These are phyloP conservation scores for Pachymerium ferrugineum DNA, from an alignment of 2,888 invertebrate species.

Conservation along the genomic window DNA sequence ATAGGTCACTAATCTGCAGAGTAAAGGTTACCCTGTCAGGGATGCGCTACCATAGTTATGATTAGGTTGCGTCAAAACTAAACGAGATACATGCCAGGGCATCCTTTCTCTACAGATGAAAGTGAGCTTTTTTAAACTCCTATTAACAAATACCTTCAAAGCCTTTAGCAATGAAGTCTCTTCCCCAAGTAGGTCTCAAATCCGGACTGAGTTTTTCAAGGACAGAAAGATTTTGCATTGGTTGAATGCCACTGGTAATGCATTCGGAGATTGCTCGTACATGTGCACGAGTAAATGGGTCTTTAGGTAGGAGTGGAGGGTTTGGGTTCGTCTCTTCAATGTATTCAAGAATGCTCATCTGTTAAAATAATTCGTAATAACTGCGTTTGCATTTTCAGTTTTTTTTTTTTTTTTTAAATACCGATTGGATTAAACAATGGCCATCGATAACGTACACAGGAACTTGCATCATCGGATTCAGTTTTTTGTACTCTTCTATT, in stretches of 20 bases:
- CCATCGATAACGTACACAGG: slow-evolving; percentile 77
- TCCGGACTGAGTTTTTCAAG: slow-evolving; percentile 63
- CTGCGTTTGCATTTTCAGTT: neutral
- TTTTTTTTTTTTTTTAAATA: slow-evolving; percentile 44
- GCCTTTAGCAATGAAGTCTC: slow-evolving; percentile 85
- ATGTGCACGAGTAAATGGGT: slow-evolving; percentile 80
- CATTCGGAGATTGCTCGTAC: slow-evolving; percentile 87
- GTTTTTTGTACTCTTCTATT: slow-evolving; percentile 72
- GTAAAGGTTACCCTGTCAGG: too few species aligned
- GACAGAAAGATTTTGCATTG: slow-evolving; percentile 85
- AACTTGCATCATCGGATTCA: slow-evolving; percentile 93
- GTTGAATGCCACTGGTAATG: slow-evolving; percentile 91
- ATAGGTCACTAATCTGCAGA: too few species aligned
- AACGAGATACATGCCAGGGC: too few species aligned
- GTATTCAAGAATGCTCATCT: slow-evolving; percentile 77
- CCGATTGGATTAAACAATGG: slow-evolving; percentile 59
- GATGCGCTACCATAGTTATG: too few species aligned
- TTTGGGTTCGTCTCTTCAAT: slow-evolving; percentile 87
- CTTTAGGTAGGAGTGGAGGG: slow-evolving; percentile 78
- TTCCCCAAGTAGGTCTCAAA: slow-evolving; percentile 86
- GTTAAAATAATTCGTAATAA: too few species aligned
- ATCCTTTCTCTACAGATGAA: too few species aligned
- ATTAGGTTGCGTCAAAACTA: too few species aligned
- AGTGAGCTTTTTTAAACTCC: too few species aligned
- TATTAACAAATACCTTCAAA: slow-evolving; percentile 59